These are phyloP conservation scores for Echinops telfairi DNA, from an alignment of 2,113 vertebrate species.

Conservation along the genomic window DNA sequence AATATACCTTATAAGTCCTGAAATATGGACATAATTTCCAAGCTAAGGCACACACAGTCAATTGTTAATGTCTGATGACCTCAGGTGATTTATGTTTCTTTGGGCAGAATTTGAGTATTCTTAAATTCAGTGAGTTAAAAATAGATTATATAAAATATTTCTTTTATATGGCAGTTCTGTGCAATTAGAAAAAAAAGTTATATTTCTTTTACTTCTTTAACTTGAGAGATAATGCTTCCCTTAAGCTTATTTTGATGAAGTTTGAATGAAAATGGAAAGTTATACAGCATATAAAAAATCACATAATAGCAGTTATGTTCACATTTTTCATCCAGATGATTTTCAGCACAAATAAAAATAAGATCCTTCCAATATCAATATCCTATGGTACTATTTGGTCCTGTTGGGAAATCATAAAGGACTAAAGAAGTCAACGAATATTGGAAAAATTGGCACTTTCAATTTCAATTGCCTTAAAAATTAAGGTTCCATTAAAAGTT, in stretches of 20 bases:
- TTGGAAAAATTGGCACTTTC: neutral
- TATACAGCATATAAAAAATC: neutral
- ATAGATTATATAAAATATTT: conserved; percentile 2
- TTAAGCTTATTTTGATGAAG: conserved; percentile 19
- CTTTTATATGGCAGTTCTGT: neutral
- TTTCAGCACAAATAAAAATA: conserved; percentile 63
- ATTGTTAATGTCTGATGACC: neutral
- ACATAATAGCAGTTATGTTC: neutral
- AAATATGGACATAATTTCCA: conserved; percentile 12
- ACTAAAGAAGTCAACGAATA: conserved; percentile 35
- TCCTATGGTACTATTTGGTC: neutral
- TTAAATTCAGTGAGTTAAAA: neutral
- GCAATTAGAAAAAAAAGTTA: neutral
- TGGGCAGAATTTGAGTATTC: neutral
- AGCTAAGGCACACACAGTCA: neutral
- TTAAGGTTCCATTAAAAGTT: neutral
- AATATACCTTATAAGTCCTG: neutral
- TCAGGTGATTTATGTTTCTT: neutral
- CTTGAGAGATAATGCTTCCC: neutral
- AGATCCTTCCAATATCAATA: conserved; percentile 1
- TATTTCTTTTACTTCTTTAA: neutral
- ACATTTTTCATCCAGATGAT: conserved; percentile 5
- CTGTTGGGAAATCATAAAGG: conserved; percentile 28
- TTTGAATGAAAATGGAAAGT: conserved; percentile 46
- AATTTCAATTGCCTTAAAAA: neutral